Percentiles rank a stretch among this genome's conserved stretches.
Conservation (phyloP, 2,888 invertebrate species). For the Callyntrura guangdongensis region DNA sequence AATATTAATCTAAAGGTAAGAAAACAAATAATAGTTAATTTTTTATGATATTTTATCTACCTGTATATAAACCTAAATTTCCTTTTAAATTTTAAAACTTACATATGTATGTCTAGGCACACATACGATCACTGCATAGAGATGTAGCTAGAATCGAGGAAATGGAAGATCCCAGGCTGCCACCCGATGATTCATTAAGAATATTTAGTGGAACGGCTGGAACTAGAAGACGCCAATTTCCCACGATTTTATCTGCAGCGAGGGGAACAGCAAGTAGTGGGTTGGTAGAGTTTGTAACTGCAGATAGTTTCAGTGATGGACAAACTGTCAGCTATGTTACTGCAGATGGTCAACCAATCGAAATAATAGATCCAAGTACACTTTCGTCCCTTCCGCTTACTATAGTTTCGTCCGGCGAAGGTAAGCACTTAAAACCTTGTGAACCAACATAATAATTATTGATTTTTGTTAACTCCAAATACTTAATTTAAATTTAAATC, state of each 20-base stretch:
- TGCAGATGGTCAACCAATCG: slow-evolving; percentile 83
- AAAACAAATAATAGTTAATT: neutral
- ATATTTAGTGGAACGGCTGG: slow-evolving; percentile 61
- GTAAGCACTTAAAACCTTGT: too few relatives aligned
- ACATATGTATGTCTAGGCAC: slow-evolving; percentile 87
- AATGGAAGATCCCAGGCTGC: slow-evolving; percentile 83
- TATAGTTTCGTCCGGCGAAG: slow-evolving; percentile 82
- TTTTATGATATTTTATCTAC: too few relatives aligned
- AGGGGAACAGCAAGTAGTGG: slow-evolving; percentile 46
- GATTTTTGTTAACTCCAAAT: neutral
- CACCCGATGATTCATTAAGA: slow-evolving; percentile 80
- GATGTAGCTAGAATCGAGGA: slow-evolving; percentile 89
- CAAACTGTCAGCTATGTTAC: slow-evolving; percentile 81
- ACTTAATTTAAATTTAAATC: slow-evolving; percentile 82
- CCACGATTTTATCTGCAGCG: slow-evolving; percentile 79
- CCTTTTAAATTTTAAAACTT: neutral
- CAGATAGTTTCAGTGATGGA: slow-evolving; percentile 64
- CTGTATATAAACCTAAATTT: too few relatives aligned
- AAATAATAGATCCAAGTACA: slow-evolving; percentile 80
- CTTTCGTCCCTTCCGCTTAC: slow-evolving; percentile 78
- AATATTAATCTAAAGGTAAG: slow-evolving; percentile 89
- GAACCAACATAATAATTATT: too few relatives aligned
- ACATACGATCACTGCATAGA: slow-evolving; percentile 90
- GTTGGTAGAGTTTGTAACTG: slow-evolving; percentile 71
- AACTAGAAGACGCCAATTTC: slow-evolving; percentile 80